Base-by-base conservation (phyloP, 2,113 vertebrate genomes). In the Gallinago jamesoni region DNA sequence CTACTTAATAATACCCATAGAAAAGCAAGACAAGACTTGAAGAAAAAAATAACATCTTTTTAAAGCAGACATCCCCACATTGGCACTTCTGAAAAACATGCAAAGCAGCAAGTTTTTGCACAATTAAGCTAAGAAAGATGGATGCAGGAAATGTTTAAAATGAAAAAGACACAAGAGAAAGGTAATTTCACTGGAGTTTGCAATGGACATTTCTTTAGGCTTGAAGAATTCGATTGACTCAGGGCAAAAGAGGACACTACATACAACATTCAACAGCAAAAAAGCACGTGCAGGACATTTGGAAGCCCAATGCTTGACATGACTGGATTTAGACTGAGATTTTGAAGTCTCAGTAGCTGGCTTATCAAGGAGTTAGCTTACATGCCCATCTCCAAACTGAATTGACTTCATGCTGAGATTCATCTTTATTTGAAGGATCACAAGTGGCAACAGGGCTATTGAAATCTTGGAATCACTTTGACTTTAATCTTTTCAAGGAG, bases 401-500 rank as follows among this genome's bases (percentile, higher is more conserved):
- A 81, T 43, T 8, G 56, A 67, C 64, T 81, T 75, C 76, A 87
- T 78, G 80, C 47, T 25, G 59, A 80, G 35, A 63, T 85, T 74
- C 64, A 13, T 59, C 84, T 76, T 57, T 79, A 87, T 82, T 84
- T 76, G 55, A 91, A 84, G 78, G 63, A 93, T 2, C 0, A 7
- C 86, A 93, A 83, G 69, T 91, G 59, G 68, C 45, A 87, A 94
- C 66, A 78, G 59, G 60, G 87, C 57, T 64, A 39, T n/a, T 37
- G 50, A 68, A 84, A 63, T 72, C 28, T 85, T 15, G 81, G 89
- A 74, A 84, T 68, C 35, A 31, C 66, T 82, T 90, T 79, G 52
- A 72, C 59, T 84, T 82, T 63, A 78, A 81, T 79, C 83, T 91
- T 87, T 88, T 86, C 90, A 86, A 89, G 80, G 75, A 75, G 66